Evolutionary conservation across 1,140 invertebrate genomes (phyloP), one percentile per base, ranked within the genome.

Genomic region (Zaprionus ornatus): DNA sequence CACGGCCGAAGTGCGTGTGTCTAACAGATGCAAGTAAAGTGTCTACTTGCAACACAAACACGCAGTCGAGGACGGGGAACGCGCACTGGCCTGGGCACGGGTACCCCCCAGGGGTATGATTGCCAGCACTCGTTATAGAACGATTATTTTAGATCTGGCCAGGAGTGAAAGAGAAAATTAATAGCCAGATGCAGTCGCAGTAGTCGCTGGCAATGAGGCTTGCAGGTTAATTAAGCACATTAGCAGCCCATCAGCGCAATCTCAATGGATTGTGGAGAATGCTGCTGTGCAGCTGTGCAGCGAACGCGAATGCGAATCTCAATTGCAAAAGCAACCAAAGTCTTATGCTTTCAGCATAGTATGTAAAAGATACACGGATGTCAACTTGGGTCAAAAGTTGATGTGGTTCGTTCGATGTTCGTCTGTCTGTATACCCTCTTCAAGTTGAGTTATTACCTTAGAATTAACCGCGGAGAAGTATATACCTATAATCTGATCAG

Each of bases 151-250:
- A 57, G 56, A 55, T 61, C 54, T 54, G 69, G 77, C 68, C 65
- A 61, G 79, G 67, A 73, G 75, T 90, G 84, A 87, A 90, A 90
- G 86, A 90, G 85, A 88, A 88, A 88, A 90, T 90, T 81, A 79
- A 88, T 84, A 88, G 82, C 61, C 70, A 74, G 79, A 52, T 74
- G 77, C 83, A 69, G 83, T 73, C 79, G 83, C 83, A 87, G 64
- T 76, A 13, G 55, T 29, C 19, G 15, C 25, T 32, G 4, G 66
- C 59, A 37, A 56, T 62, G 73, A 61, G 75, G 67, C 77, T 65
- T 74, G 74, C 67, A 67, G 84, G 70, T 84, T 88, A 87, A 87
- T 90, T 87, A 86, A 74, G 77, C 80, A 74, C 85, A 88, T 87
- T 87, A 87, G 75, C 78, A 73, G 74, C 79, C 74, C 81, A 88